Evolutionary conservation across 1,140 invertebrate genomes (phyloP).

Genomic region (Coptotermes formosanus): DNA sequence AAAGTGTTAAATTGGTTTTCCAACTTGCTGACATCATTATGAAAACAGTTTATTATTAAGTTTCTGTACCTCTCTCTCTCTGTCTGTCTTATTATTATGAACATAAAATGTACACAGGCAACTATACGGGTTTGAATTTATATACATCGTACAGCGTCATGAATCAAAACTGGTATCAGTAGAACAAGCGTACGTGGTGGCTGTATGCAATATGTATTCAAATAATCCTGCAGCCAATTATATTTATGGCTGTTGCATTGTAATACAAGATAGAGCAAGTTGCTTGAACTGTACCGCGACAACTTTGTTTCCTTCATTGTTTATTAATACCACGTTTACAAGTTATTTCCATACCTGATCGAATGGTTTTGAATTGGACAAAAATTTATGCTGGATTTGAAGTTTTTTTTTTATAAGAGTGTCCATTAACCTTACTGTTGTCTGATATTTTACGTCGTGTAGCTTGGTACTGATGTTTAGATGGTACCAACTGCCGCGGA

Average conservation of each 20-base stretch:
- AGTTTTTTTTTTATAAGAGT: too few species aligned
- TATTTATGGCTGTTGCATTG: not conserved
- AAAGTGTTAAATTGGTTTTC: slow-evolving; percentile 27
- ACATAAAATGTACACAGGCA: slow-evolving; percentile 11
- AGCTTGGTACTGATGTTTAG: too few species aligned
- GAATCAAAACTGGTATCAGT: slow-evolving; percentile 1
- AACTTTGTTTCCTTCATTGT: too few species aligned
- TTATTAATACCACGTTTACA: too few species aligned
- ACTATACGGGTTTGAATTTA: not conserved
- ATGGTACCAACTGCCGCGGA: too few species aligned
- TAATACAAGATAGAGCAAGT: too few species aligned
- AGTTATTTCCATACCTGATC: too few species aligned
- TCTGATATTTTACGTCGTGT: too few species aligned
- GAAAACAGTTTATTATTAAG: slow-evolving; percentile 24
- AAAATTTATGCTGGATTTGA: too few species aligned
- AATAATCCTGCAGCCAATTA: not conserved
- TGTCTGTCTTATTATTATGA: not conserved
- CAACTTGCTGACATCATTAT: slow-evolving; percentile 22
- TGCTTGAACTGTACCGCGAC: too few species aligned
- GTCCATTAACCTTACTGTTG: too few species aligned
- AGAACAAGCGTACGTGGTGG: not conserved
- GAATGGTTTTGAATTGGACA: too few species aligned
- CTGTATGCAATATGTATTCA: not conserved
- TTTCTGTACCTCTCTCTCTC: not conserved
- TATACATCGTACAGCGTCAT: not conserved